Conservation (phyloP, 1,140 invertebrate genomes). For the Drosophila parabipectinata region DNA sequence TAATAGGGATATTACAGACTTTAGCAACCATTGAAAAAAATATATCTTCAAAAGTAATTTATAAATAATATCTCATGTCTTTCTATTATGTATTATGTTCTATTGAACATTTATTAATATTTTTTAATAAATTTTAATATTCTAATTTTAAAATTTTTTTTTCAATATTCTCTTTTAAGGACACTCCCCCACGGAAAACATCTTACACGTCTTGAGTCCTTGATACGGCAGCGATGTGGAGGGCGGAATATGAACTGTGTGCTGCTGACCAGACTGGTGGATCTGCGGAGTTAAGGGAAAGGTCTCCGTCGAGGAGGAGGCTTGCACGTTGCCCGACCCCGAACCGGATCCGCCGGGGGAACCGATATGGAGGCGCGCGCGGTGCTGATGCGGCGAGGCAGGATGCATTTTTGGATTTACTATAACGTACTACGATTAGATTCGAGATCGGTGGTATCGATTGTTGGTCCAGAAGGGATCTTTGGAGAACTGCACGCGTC, state of each 20-base stretch:
- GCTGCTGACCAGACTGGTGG: conserved; percentile 42
- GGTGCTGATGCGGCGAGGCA: conserved; percentile 73
- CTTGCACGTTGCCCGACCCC: conserved; percentile 37
- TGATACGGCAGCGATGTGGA: conserved; percentile 64
- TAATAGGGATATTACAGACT: no score
- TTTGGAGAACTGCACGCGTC: conserved; percentile 66
- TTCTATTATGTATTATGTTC: no score
- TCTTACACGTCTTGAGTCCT: conserved; percentile 78
- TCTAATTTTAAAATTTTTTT: no score
- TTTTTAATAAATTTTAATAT: no score
- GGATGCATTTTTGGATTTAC: conserved; percentile 63
- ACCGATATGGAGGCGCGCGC: conserved; percentile 57
- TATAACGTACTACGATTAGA: not conserved
- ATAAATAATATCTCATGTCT: no score
- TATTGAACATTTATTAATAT: no score
- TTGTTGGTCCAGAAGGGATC: conserved; percentile 14
- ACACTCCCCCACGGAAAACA: not conserved
- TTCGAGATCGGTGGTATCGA: not conserved
- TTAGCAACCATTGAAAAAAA: no score
- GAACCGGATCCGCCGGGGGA: conserved; percentile 33
- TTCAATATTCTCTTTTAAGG: not conserved
- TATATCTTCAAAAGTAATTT: no score
- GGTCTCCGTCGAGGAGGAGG: conserved; percentile 45
- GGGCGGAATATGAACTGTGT: conserved; percentile 57
- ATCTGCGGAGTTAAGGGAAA: conserved; percentile 57